A percentile compares a stretch with the other conserved stretches of the same genome.
Conservation (phyloP, 2,113 vertebrate genomes). For the Orcinus orca region DNA sequence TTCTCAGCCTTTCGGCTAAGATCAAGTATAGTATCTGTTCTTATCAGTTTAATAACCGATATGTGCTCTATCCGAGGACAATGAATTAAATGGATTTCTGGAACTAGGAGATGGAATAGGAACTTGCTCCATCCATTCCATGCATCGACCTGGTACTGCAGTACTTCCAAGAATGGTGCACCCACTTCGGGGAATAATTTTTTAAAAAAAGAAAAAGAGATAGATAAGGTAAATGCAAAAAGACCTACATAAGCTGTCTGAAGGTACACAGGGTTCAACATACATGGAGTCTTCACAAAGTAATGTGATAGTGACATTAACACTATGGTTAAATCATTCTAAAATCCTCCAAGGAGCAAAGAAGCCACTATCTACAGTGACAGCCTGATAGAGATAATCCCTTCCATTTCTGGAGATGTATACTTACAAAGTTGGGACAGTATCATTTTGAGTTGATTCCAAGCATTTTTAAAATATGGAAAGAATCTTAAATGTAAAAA, state of each 20-base stretch:
- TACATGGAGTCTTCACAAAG: neutral
- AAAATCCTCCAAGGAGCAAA: neutral
- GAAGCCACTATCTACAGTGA: neutral
- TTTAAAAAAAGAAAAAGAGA: too few species aligned
- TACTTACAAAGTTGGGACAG: neutral
- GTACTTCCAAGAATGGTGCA: neutral
- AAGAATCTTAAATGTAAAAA: neutral
- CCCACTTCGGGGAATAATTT: neutral
- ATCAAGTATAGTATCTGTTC: neutral
- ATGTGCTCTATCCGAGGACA: neutral
- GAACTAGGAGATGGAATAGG: neutral
- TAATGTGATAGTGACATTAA: neutral
- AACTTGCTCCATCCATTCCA: neutral
- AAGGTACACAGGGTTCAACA: neutral
- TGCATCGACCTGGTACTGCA: neutral
- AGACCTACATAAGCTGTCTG: neutral
- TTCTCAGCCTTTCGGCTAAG: neutral
- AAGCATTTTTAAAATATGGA: neutral
- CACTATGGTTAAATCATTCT: neutral
- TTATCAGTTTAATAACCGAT: neutral
- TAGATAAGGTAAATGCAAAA: neutral
- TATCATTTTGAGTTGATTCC: constrained; percentile 25
- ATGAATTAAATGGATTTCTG: neutral
- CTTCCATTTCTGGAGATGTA: neutral
- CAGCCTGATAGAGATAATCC: neutral